Evolutionary conservation across 2,797 vertebrate species (phyloP).

Genomic region (Peromyscus aztecus): DNA sequence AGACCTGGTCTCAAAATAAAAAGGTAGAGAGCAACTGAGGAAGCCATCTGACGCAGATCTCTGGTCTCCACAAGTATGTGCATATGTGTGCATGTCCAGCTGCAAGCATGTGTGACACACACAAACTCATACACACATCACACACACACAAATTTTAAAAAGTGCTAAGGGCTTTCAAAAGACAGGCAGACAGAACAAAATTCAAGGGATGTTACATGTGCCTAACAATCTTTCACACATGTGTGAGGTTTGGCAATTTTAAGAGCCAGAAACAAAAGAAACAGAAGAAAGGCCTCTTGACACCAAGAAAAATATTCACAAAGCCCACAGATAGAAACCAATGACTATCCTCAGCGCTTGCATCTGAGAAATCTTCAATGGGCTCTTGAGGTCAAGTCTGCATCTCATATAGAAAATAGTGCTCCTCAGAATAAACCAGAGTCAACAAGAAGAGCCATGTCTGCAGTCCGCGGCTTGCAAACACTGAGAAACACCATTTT

Average conservation of each 20-base stretch:
- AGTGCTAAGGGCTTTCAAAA: background rate
- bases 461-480: background rate
- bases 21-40: background rate
- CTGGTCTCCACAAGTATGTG: background rate
- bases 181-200: background rate
- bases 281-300: background rate
- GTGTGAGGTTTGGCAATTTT: conserved; percentile 17
- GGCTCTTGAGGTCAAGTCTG: conserved; percentile 4
- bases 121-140: background rate
- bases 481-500: background rate
- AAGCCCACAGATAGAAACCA: background rate
- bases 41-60: background rate
- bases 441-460: background rate
- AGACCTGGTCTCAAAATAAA: background rate
- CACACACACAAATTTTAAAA: background rate
- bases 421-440: background rate
- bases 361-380: background rate
- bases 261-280: conserved; percentile 50
- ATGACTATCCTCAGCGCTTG: background rate
- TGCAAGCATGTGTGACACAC: background rate
- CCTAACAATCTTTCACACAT: background rate
- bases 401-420: background rate
- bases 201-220: background rate
- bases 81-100: background rate
- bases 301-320: background rate